Evolutionary conservation across 35 echinoderm and acorn worm species (phyloP).

Genomic region (Ophioderma brevispina): DNA sequence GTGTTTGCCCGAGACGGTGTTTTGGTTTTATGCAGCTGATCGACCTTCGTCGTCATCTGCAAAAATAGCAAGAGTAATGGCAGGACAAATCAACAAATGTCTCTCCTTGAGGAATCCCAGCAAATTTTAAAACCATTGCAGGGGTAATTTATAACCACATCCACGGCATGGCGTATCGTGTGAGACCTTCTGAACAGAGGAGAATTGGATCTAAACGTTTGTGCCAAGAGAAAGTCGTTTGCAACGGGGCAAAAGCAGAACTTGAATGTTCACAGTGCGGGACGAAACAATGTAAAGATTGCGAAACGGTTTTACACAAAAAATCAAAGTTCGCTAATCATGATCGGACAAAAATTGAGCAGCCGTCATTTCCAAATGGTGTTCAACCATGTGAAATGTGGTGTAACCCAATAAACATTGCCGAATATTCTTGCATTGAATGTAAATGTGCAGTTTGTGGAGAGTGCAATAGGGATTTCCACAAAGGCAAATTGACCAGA

Average conservation of each 20-base stretch:
- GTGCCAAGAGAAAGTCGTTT: conserved; percentile 86
- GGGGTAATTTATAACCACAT: background rate
- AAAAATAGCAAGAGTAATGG: background rate
- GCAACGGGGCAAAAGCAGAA: conserved; percentile 68
- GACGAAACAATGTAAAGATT: conserved; percentile 81
- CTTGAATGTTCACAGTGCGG: conserved; percentile 88
- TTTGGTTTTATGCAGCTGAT: conserved; percentile 5
- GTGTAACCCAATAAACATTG: conserved; percentile 76
- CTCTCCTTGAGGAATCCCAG: background rate
- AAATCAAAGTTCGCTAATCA: conserved; percentile 71
- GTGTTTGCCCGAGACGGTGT: background rate
- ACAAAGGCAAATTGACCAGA: conserved; percentile 79
- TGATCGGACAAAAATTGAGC: conserved; percentile 77
- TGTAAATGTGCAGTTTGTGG: conserved; percentile 74
- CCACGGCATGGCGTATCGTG: conserved; percentile 4
- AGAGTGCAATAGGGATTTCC: conserved; percentile 87
- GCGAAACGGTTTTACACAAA: conserved; percentile 79
- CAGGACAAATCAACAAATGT: background rate
- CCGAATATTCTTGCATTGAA: conserved; percentile 78
- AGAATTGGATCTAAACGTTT: conserved; percentile 73
- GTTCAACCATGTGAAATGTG: conserved; percentile 80
- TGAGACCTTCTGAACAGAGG: background rate
- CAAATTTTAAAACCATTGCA: background rate
- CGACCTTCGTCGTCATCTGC: conserved; percentile 8
- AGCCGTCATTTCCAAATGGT: conserved; percentile 47